These are phyloP conservation scores for Agriopis leucophaearia DNA, from an alignment of 2,888 invertebrate species.

Conservation along the genomic window DNA sequence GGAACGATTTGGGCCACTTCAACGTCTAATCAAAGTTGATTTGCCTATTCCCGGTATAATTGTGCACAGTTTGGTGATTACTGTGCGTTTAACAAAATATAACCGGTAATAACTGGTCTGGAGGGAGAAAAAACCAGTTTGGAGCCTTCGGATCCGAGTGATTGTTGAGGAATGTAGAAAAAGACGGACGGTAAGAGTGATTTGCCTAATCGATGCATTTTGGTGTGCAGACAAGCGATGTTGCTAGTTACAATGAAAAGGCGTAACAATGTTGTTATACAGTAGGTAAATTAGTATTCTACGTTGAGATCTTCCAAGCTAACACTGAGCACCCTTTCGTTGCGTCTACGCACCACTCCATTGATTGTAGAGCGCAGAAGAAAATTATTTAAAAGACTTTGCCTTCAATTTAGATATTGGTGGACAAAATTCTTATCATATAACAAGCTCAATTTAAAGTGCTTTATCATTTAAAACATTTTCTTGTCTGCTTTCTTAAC, in stretches of 20 bases:
- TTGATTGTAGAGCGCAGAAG: not conserved
- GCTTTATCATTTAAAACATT: too few species aligned
- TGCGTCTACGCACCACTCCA: not conserved
- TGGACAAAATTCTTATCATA: too few species aligned
- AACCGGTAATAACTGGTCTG: slow-evolving; percentile 37
- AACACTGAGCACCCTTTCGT: too few species aligned
- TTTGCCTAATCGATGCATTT: slow-evolving; percentile 57
- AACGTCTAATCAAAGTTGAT: slow-evolving; percentile 30
- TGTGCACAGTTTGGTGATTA: slow-evolving; percentile 40
- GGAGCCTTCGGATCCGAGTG: slow-evolving; percentile 16
- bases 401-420: not conserved
- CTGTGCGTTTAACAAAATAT: slow-evolving; percentile 44
- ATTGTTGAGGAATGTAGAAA: slow-evolving; percentile 51
- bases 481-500: too few species aligned
- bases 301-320: too few species aligned
- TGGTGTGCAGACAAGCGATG: slow-evolving; percentile 32
- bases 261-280: too few species aligned
- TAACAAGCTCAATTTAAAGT: too few species aligned
- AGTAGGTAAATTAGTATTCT: too few species aligned
- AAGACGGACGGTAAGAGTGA: slow-evolving; percentile 56
- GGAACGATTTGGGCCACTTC: slow-evolving; percentile 29
- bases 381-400: not conserved
- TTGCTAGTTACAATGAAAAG: not conserved
- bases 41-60: slow-evolving; percentile 42
- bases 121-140: slow-evolving; percentile 20